These are phyloP conservation scores for Lottia gigantea DNA, from an alignment of 2,888 invertebrate species.

Conservation along the genomic window DNA sequence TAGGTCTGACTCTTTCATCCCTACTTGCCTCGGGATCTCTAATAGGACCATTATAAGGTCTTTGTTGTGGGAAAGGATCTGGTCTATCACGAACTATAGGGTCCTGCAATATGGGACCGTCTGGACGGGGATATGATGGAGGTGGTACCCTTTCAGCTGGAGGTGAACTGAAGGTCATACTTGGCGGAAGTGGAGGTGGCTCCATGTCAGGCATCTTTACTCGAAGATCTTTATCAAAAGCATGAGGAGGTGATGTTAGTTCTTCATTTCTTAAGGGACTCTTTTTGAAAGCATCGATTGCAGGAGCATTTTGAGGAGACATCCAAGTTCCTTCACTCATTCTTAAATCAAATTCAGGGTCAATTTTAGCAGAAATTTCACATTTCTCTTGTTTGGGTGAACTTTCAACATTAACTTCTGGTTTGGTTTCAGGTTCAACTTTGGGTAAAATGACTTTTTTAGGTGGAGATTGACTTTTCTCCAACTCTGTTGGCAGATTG, in stretches of 20 bases:
- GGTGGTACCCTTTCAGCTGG: background rate
- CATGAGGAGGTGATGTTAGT: background rate
- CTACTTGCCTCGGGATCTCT: too few relatives aligned
- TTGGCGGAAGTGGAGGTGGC: background rate
- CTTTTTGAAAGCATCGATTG: background rate
- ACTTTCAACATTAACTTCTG: background rate
- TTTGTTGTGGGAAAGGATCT: too few relatives aligned
- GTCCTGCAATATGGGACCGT: too few relatives aligned
- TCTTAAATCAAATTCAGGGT: constrained; percentile 1
- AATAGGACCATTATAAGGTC: too few relatives aligned
- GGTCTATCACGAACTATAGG: too few relatives aligned
- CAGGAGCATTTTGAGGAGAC: background rate
- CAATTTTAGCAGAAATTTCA: background rate
- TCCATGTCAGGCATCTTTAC: background rate
- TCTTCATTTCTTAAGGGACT: background rate
- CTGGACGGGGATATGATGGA: too few relatives aligned
- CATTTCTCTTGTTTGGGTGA: background rate
- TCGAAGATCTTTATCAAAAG: background rate
- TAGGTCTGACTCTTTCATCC: too few relatives aligned
- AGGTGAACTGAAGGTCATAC: background rate
- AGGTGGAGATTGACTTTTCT: background rate
- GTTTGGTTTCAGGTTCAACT: background rate
- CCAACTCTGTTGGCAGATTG: background rate
- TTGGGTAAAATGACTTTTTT: background rate
- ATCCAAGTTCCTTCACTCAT: constrained; percentile 10